Conservation (phyloP, 2,888 invertebrate species). For the Acanthosepion lycidas region DNA sequence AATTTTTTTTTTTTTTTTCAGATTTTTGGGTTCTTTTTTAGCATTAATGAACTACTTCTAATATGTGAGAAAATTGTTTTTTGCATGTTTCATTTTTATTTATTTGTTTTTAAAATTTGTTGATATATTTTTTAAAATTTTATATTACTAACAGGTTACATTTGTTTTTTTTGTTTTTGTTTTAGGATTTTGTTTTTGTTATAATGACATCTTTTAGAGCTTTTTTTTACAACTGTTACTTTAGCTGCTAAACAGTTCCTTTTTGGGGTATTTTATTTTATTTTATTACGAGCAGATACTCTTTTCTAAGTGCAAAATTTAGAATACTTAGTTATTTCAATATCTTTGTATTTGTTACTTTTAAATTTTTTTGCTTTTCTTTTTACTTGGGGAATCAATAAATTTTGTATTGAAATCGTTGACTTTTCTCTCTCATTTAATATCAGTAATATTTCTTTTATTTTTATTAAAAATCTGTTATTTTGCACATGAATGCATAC, state of each 20-base stretch:
- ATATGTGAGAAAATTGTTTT: too few relatives aligned
- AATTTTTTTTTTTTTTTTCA: background rate
- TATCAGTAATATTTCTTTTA: background rate
- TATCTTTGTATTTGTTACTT: background rate
- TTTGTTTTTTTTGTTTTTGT: background rate
- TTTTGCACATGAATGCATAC: background rate
- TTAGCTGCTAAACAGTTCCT: background rate
- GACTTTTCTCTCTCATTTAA: background rate
- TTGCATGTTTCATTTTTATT: too few relatives aligned
- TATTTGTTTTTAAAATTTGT: too few relatives aligned
- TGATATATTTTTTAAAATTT: too few relatives aligned
- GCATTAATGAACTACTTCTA: too few relatives aligned
- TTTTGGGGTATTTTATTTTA: background rate
- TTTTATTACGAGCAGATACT: background rate
- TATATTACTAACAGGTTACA: too few relatives aligned
- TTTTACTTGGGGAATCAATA: background rate
- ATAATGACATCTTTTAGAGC: background rate
- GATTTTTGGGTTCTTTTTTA: background rate
- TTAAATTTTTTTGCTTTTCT: background rate
- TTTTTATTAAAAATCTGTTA: background rate
- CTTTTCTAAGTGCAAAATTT: background rate
- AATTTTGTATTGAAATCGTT: background rate
- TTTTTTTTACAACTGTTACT: background rate
- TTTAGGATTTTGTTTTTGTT: background rate
- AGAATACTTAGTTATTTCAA: background rate